Base-by-base conservation (phyloP, 2,113 vertebrate genomes). In the Myrmecophaga tridactyla region DNA sequence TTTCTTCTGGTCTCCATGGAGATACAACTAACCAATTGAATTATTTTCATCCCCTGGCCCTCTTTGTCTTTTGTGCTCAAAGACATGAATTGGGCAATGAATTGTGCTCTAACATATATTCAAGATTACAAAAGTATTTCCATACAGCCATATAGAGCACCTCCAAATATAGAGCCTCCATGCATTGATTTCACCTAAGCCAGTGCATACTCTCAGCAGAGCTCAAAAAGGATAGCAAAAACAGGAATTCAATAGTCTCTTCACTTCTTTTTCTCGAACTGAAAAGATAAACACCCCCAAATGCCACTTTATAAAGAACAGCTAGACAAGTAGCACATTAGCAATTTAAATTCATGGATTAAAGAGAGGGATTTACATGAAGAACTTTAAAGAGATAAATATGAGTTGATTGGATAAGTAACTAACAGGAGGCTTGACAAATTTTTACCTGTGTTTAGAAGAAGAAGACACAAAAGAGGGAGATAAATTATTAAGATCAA, bases 271-370 rank as follows among this genome's bases (percentile, higher is more conserved):
- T 86, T 65, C 60, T 72, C 92, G 87, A 95, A 60, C 94, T 82
- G 82, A 94, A 95, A 94, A 88, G 92, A 92, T 85, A 95, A 95
- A 95, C 92, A 96, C 88, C 89, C 88, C 89, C 92, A 95, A 96
- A 96, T 94, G 92, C 88, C 92, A 94, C 72, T 86, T 92, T 63
- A 73, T 80, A 86, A 96, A 96, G 94, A 94, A 94, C 92, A 88
- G 77, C 92, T 58, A 94, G 92, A 95, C 94, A 96, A 94, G 90
- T 39, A 60, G 51, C 62, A 34, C 73, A 96, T 96, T 94, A 95
- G 96, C 96, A 94, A 97, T 97, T 96, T 94, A 97, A 96, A 97
- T 94, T 48, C 72, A 46, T 83, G 62, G 85, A 96, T 96, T 92
- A 92, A 97, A 93, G 90, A 90, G 86, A 96, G 36, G 96, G 77